Conservation (phyloP, 2,888 invertebrate genomes). For the Lysandra bellargus region DNA sequence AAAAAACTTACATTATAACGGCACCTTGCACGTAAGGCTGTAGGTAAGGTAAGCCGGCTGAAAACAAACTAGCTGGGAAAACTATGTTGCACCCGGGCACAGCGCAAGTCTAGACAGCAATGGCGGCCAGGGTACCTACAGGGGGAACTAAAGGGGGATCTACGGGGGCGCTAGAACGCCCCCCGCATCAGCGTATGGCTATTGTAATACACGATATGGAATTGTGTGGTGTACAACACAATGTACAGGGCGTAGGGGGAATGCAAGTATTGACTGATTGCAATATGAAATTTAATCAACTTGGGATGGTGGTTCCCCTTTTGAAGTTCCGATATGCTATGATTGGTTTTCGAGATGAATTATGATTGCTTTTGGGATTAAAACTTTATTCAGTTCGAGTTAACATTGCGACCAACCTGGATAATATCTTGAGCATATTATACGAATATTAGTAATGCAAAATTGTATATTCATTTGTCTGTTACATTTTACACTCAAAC, state of each 20-base stretch:
- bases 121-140: neutral
- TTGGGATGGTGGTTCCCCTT: neutral
- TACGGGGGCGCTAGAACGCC: neutral
- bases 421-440: no score
- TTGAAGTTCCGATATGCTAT: neutral
- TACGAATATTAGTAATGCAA: no score
- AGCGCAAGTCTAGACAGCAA: constrained; percentile 18
- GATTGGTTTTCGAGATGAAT: neutral
- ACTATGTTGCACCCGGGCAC: neutral
- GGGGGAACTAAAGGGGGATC: neutral
- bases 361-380: neutral
- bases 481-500: no score
- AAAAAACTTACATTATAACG: neutral
- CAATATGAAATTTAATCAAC: constrained; percentile 1
- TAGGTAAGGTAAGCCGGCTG: neutral
- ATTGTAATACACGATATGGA: neutral
- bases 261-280: constrained; percentile 10
- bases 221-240: neutral
- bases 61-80: constrained; percentile 3
- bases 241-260: neutral
- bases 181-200: neutral
- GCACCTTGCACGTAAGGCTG: neutral
- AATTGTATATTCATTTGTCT: no score
- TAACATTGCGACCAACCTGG: no score
- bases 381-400: neutral